phyloP scores from a whole-genome alignment of 2,113 vertebrate species.

The Dermatemys mawii region DNA sequence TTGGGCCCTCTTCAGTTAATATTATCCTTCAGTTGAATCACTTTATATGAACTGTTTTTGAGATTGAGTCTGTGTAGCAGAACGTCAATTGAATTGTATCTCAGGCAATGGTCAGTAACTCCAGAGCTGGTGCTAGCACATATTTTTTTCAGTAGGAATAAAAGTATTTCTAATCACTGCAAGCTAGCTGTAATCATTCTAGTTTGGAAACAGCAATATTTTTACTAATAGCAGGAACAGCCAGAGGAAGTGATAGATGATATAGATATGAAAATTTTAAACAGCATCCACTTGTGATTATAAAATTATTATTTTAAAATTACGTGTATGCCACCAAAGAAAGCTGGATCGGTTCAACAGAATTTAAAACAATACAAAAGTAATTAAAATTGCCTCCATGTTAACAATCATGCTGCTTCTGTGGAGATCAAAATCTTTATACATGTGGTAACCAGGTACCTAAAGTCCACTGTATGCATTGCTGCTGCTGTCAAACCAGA shows the following conservation, averaged over 20 bases:
- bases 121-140: neutral
- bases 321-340: neutral
- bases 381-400: neutral
- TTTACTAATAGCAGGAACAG: neutral
- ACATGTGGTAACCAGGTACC: conserved; percentile 7
- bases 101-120: neutral
- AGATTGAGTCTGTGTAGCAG: neutral
- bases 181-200: neutral
- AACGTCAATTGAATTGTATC: neutral
- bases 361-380: neutral
- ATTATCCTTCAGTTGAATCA: neutral
- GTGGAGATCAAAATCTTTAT: neutral
- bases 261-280: neutral
- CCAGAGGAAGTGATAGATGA: neutral
- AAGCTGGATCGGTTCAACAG: neutral
- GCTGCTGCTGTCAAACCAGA: neutral
- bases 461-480: neutral
- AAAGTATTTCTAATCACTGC: neutral
- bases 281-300: neutral
- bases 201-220: neutral
- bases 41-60: neutral
- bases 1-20: neutral
- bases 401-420: neutral
- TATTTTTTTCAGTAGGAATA: neutral
- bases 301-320: neutral